Evolutionary conservation across 1,140 invertebrate genomes (phyloP).

Genomic region (Steinernema feltiae): DNA sequence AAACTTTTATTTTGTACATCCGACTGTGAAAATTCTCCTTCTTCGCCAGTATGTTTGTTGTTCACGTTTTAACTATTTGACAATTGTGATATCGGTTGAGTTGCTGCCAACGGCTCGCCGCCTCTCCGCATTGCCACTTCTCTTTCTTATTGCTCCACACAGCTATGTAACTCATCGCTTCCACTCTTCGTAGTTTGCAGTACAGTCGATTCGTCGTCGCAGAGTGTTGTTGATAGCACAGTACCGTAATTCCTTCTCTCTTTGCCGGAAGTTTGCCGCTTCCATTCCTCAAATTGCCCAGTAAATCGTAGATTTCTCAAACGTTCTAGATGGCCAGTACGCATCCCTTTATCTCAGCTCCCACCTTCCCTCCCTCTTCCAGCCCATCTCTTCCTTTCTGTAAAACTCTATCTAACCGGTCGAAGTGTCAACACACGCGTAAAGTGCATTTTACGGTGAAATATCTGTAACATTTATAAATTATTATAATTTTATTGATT

Average conservation of each 20-base stretch:
- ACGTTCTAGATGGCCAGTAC: not conserved
- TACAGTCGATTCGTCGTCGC: conserved; percentile 13
- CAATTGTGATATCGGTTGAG: not conserved
- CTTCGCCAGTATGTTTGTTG: not conserved
- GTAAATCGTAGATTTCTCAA: not conserved
- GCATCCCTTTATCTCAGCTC: not conserved
- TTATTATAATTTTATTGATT: conserved; percentile 1
- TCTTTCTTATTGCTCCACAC: not conserved
- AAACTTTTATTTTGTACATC: conserved; percentile 2
- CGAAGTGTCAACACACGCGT: conserved; percentile 12
- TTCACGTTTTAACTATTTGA: not conserved
- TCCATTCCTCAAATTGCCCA: not conserved
- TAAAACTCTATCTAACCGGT: not conserved
- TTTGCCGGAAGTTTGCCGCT: not conserved
- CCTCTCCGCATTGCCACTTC: conserved; percentile 10
- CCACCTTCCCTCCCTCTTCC: not conserved
- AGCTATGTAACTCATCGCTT: not conserved
- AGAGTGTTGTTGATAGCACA: not conserved
- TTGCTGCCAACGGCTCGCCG: not conserved
- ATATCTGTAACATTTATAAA: conserved; percentile 12
- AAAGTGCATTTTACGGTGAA: conserved; percentile 13
- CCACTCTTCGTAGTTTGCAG: not conserved
- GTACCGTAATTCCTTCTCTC: not conserved
- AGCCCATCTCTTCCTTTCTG: not conserved
- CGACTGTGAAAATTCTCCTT: not conserved